Evolutionary conservation across 2,113 vertebrate species (phyloP).

Genomic region (Heloderma charlesbogerti): DNA sequence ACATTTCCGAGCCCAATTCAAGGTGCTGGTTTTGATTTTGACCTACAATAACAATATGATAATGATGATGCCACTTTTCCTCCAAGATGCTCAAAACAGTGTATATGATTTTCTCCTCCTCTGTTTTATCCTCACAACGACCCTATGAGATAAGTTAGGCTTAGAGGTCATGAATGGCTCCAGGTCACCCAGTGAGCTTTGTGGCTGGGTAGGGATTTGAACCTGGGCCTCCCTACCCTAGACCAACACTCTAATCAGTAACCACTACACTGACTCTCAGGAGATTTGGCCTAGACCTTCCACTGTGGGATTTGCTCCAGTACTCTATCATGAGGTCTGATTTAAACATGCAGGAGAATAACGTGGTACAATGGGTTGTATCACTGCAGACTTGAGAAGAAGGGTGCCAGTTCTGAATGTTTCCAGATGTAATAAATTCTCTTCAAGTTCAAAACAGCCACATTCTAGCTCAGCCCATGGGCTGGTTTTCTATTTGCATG

Average conservation of each 20-base stretch:
- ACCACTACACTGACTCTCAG: background rate
- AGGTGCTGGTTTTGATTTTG: background rate
- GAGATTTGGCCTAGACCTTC: background rate
- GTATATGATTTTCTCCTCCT: no score
- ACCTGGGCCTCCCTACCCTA: background rate
- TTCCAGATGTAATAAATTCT: background rate
- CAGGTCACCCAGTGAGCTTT: background rate
- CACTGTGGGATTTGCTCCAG: background rate
- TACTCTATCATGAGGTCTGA: background rate
- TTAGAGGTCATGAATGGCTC: background rate
- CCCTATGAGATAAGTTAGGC: background rate
- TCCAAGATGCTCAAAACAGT: no score
- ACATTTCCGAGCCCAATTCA: no score
- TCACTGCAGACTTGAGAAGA: background rate
- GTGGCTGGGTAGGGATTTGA: background rate
- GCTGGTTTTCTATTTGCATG: background rate
- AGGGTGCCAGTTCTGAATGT: background rate
- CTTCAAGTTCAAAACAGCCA: background rate
- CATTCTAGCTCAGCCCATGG: background rate
- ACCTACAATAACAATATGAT: no score
- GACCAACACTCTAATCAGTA: background rate
- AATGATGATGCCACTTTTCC: no score
- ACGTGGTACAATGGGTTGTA: background rate
- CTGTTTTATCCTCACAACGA: background rate
- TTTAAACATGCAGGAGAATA: background rate